phyloP scores from a whole-genome alignment of 2,888 invertebrate species.

The Eumerus sabulonum region DNA sequence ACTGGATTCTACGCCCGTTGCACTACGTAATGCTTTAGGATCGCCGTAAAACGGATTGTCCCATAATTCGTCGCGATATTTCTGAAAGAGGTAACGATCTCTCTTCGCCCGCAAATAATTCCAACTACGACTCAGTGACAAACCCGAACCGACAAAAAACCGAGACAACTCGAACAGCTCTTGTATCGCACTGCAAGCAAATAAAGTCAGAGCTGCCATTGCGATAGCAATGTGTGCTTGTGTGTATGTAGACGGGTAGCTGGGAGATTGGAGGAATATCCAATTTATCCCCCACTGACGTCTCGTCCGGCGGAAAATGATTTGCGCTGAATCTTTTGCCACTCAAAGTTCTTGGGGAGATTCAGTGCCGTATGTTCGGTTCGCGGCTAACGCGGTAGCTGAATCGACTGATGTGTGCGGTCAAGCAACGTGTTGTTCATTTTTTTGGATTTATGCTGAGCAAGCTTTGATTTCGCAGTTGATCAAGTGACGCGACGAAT shows the following conservation, averaged over 20 bases:
- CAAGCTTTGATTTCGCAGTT: too few species aligned
- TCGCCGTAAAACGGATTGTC: slow-evolving; percentile 16
- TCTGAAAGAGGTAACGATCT: slow-evolving; percentile 72
- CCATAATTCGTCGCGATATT: slow-evolving; percentile 74
- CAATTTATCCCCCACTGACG: background rate
- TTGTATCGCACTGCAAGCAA: slow-evolving; percentile 72
- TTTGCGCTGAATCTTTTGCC: background rate
- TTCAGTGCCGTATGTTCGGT: background rate
- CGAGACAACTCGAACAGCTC: slow-evolving; percentile 74
- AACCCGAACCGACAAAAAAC: slow-evolving; percentile 74
- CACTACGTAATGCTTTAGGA: slow-evolving; percentile 28
- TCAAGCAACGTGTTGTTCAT: too few species aligned
- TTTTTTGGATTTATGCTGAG: too few species aligned
- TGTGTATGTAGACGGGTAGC: slow-evolving; percentile 34
- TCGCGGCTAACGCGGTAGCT: background rate
- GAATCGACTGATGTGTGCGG: background rate
- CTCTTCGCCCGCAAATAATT: slow-evolving; percentile 72
- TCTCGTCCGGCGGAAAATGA: slow-evolving; percentile 11
- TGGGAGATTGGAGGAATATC: slow-evolving; percentile 18
- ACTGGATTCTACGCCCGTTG: slow-evolving; percentile 9
- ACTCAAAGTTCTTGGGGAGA: background rate
- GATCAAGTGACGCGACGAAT: too few species aligned
- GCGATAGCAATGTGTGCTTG: too few species aligned
- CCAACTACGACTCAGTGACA: slow-evolving; percentile 72
- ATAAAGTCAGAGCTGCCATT: slow-evolving; percentile 77